Evolutionary conservation across 2,113 vertebrate species (phyloP), one percentile per base, ranked within the genome.

Genomic region (Ammodytes marinus): DNA sequence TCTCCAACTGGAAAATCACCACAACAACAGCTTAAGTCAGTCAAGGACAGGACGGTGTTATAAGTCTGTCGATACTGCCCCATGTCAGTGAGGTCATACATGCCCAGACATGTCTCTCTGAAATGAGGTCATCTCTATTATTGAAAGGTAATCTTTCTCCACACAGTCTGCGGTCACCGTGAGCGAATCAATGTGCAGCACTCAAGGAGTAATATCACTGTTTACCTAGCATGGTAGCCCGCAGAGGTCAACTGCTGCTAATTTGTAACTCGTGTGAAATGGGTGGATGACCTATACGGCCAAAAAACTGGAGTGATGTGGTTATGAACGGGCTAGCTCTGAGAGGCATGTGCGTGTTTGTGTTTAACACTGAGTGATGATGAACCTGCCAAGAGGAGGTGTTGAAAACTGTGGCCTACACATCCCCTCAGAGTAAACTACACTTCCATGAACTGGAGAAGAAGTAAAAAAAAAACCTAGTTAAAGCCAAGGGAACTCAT

Each of bases 81-180:
- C 12, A 57, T 39, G 70, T 67, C 69, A 40, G 37, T 74, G 83
- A 85, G 68, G 68, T 77, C 70, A 83, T 49, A 85, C 90, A 81
- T 82, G 89, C 52, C 81, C 77, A 54, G 89, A 90, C 91, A 86
- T 65, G 88, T 77, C 88, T 74, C 69, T 27, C 60, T 49, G 70
- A 84, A 90, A 92, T 76, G 71, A 92, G 85, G 87, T 89, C 85
- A 89, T 86, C 80, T 68, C 65, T 79, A n/a, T 84, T 88, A 74
- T 81, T 79, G 74, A 85, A 84, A 86, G 65, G 66, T 75, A 85
- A 90, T 85, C 79, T 86, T 19, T 39, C 64, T 52, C 27, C 2
- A 14, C 2, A 14, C 74, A 47, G 74, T 39, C 76, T 50, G 76
- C 5, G 13, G 74, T 6, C 45, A 66, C 80, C 66, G 52, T 3